phyloP scores from a whole-genome alignment of 1,140 invertebrate genomes.

The Trinorchestia longiramus region DNA sequence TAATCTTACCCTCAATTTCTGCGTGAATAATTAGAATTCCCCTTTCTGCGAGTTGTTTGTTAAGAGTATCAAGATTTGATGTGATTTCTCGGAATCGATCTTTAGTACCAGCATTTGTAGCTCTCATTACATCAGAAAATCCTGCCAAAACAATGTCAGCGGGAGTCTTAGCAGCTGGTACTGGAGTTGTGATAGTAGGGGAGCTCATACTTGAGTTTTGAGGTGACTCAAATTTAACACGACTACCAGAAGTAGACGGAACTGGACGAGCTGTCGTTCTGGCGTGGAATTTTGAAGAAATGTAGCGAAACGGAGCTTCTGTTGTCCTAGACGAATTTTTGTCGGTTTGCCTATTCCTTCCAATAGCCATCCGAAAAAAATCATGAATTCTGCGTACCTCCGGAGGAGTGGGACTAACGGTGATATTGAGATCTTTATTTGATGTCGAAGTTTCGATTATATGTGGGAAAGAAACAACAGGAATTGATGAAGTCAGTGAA shows the following conservation, averaged over 20 bases:
- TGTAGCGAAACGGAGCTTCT: background rate
- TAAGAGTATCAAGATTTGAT: slow-evolving; percentile 8
- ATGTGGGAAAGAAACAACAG: background rate
- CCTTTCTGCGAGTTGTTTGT: slow-evolving; percentile 10
- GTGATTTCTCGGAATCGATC: slow-evolving; percentile 22
- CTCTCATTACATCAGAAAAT: slow-evolving; percentile 23
- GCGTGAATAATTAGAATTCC: slow-evolving; percentile 42
- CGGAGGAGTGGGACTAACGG: background rate
- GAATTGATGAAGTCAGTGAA: background rate
- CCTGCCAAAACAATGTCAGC: slow-evolving; percentile 48
- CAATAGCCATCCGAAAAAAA: slow-evolving; percentile 15
- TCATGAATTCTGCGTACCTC: slow-evolving; percentile 31
- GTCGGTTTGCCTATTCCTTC: background rate
- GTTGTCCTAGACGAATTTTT: background rate
- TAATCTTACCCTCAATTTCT: slow-evolving; percentile 33
- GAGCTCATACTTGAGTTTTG: background rate
- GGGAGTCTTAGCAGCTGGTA: background rate
- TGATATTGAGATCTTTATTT: background rate
- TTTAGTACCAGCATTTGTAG: background rate
- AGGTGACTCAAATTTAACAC: background rate
- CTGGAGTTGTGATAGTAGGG: background rate
- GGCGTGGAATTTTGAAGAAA: background rate
- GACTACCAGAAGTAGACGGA: background rate
- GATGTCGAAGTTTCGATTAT: background rate
- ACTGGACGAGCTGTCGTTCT: slow-evolving; percentile 6